Evolutionary conservation across 2,888 invertebrate species (phyloP).

Genomic region (Tinea pellionella): DNA sequence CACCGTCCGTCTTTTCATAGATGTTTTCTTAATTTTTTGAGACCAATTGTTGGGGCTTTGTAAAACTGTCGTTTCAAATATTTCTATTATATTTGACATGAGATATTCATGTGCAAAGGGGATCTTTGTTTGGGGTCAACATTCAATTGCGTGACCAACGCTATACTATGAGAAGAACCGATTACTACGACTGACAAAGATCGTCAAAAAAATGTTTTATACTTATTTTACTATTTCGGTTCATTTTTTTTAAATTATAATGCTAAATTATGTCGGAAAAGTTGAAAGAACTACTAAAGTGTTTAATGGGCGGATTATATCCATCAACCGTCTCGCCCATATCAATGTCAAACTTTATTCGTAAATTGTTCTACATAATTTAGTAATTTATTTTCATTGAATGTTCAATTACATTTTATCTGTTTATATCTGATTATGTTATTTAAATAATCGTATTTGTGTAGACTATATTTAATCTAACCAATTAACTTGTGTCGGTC

Average conservation of each 20-base stretch:
- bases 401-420: neutral
- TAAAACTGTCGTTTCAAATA: no score
- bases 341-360: constrained; percentile 7
- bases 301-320: neutral
- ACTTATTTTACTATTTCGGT: no score
- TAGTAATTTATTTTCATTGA: constrained; percentile 8
- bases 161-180: no score
- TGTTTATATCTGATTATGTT: neutral
- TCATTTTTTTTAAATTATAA: neutral
- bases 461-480: neutral
- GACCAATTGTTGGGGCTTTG: no score
- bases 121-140: no score
- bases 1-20: neutral
- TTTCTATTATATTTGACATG: no score
- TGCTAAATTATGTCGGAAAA: neutral
- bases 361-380: constrained; percentile 6
- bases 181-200: no score
- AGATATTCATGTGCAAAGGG: no score
- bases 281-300: neutral
- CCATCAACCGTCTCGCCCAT: constrained; percentile 5
- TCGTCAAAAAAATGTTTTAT: no score
- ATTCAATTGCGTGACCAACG: no score
- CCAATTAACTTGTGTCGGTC: no score
- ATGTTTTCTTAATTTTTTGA: neutral
- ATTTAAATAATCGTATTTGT: neutral